phyloP scores from a whole-genome alignment of 2,113 vertebrate genomes.

The Halcyon malimbica region DNA sequence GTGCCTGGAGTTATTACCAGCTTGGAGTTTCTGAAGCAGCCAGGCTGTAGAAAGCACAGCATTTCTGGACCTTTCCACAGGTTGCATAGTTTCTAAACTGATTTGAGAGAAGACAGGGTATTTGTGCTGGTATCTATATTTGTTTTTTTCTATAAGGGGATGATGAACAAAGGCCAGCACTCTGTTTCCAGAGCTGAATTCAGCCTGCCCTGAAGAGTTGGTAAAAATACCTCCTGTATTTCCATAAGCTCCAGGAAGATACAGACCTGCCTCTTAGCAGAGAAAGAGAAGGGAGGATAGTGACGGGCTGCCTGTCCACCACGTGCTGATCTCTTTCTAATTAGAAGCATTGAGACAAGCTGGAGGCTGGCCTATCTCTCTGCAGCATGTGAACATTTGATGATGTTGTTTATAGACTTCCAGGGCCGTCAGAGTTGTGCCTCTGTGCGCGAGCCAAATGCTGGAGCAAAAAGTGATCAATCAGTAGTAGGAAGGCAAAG shows the following conservation, averaged over 20 bases:
- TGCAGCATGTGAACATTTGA: neutral
- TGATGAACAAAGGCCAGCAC: neutral
- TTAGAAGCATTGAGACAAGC: neutral
- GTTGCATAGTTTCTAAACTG: neutral
- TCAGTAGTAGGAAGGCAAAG: neutral
- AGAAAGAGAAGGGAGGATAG: neutral
- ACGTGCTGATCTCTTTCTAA: neutral
- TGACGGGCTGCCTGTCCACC: neutral
- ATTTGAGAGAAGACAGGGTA: neutral
- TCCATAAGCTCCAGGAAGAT: neutral
- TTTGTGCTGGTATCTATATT: neutral
- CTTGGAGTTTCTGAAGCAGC: neutral
- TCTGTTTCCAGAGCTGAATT: neutral
- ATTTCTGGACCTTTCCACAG: neutral
- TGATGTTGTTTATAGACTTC: constrained; percentile 34
- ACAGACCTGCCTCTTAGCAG: neutral
- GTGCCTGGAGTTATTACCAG: neutral
- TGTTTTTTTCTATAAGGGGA: neutral
- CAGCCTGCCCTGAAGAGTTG: neutral
- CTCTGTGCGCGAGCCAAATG: neutral
- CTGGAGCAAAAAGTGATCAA: neutral
- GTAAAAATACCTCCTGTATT: neutral
- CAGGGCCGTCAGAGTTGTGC: neutral
- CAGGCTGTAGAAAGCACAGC: neutral
- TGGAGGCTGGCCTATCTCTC: constrained; percentile 30